Evolutionary conservation across 1,140 invertebrate genomes (phyloP), one percentile per base, ranked within the genome.

Genomic region (Drosophila tani): DNA sequence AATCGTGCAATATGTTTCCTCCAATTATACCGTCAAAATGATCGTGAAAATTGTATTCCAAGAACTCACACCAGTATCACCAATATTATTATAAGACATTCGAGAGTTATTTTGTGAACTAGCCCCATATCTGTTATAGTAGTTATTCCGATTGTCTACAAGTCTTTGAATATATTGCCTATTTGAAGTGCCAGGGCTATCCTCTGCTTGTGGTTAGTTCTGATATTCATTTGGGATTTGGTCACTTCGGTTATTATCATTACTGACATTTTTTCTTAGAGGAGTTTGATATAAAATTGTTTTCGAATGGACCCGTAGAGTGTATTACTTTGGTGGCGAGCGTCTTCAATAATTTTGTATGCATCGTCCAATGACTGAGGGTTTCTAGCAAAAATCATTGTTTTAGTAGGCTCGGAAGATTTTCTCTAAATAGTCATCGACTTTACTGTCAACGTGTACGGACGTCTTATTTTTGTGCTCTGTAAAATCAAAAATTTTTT

Each of bases 301-400:
- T 56, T 56, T 56, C 21, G 53, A 56, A 56, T 56, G 12, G 38
- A 19, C 24, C 53, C 53, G 24, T 43, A 53, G 14, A 53, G n/a
- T 15, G 47, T 50, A 49, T 49, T 27, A 49, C 46, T 49, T 24
- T 49, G 46, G 24, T 49, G 46, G n/a, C 46, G 46, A 6, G 46
- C 46, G 24, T 49, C 21, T 49, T 32, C 7, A 32, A 32, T 32
- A 32, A 32, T 32, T 32, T 32, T 32, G 7, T 32, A 32, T 32
- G 7, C 29, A 7, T 32, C 29, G 8, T 32, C 7, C 9, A 27
- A 24, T 27, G 46, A 27, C 11, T 11, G 46, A 24, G 46, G 46
- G 21, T 49, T 49, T 24, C 53, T 15, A 14, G 53, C 38, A 56
- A 56, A 56, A 41, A 43, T 40, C 17, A 56, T 41, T 41, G 35